phyloP scores from a whole-genome alignment of 37 sponge, comb jelly and placozoan species.

The Ianthella basta region DNA sequence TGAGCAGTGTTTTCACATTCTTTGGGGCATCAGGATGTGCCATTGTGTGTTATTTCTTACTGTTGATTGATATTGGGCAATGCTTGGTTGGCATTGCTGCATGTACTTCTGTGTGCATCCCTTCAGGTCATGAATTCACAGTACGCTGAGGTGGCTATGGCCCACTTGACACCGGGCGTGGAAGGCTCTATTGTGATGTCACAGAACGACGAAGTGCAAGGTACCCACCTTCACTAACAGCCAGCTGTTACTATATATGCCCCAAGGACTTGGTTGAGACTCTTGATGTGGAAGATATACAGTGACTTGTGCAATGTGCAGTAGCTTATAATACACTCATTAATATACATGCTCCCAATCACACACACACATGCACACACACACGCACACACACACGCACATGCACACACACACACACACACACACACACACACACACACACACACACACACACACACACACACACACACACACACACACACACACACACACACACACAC shows the following conservation, averaged over 20 bases:
- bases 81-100: too few relatives aligned
- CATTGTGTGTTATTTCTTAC: too few relatives aligned
- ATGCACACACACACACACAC: constrained; percentile 17
- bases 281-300: too few relatives aligned
- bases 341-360: too few relatives aligned
- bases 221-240: too few relatives aligned
- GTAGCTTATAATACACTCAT: too few relatives aligned
- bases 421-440: constrained; percentile 43
- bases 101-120: not conserved
- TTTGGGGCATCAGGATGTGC: too few relatives aligned
- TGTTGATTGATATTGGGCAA: too few relatives aligned
- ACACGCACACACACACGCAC: not conserved
- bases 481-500: constrained; percentile 5
- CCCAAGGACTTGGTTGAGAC: too few relatives aligned
- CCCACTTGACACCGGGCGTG: not conserved
- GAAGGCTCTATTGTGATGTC: not conserved
- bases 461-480: constrained; percentile 39
- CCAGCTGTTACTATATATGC: too few relatives aligned
- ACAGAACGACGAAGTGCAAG: not conserved
- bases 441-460: constrained; percentile 41
- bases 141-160: not conserved
- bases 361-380: not conserved
- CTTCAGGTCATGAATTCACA: not conserved
- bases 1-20: too few relatives aligned
- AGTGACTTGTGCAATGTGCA: too few relatives aligned